Evolutionary conservation across 2,888 invertebrate species (phyloP), one percentile per base, ranked within the genome.

Genomic region (Caenorhabditis sp.): DNA sequence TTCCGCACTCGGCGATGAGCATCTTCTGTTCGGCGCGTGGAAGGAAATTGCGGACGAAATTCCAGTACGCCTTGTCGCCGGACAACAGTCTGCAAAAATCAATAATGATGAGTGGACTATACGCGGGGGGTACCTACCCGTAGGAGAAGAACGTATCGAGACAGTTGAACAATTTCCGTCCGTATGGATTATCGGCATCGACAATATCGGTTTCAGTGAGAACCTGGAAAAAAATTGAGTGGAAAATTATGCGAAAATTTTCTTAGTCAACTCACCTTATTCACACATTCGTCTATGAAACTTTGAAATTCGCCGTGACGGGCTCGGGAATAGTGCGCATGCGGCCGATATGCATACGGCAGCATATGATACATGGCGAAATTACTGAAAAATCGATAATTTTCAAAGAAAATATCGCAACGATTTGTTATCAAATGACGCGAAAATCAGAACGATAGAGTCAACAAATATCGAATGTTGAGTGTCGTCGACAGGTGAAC

Each of bases 61-160:
- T 68, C 90, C 90, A 90, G 68, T 90, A 90, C 22, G 87, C 76
- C 26, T 84, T 74, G 70, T 88, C 87, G 14, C 80, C 80, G 31
- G 84, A 75, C 19, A 88, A 73, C 1, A 90, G 58, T 26, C 90
- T 90, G 61, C 35, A 88, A 81, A 64, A 74, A n/a, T 41, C 31
- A 12, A 64, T 64, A 22, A 22, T 59, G 2, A 26, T 10, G 10
- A 7, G 24, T 26, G 14, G 0, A 41, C n/a, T n/a, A 12, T 19
- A 28, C n/a, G 12, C 12, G 4, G 4, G 19, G 28, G 10, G 8
- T 47, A 68, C 75, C 14, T 2, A 90, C 90, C 90, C 90, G 59
- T 90, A 88, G 5, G 85, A 80, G 68, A 90, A 86, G 47, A 90
- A 89, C 3, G 83, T 74, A 54, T 90, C 90, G 41, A 90, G 77